Base-by-base conservation (phyloP, 2,113 vertebrate species). In the Grallaria varia region DNA sequence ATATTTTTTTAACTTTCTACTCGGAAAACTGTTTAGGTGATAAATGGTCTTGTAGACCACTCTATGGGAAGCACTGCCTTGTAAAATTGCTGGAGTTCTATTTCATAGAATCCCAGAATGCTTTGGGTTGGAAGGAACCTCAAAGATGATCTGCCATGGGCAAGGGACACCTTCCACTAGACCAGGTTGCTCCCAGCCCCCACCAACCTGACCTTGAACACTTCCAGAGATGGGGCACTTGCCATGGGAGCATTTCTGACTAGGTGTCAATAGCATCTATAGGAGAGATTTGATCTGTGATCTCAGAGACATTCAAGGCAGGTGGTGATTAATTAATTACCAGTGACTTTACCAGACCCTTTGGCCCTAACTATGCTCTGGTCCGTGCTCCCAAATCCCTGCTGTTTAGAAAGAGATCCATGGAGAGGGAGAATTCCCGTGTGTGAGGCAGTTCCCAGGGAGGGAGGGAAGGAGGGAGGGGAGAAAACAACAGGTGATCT, bases 401-500 rank as follows among this genome's bases (percentile, higher is more conserved):
- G 75, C 66, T 63, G 66, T 72, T 95, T 56, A 76, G 76, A 94
- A 83, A 74, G 64, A 91, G 80, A 91, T 90, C 77, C 85, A 47
- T 14, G 5, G 49, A 69, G 27, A 90, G 81, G 84, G 84, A 44
- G 22, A 84, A 39, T 69, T 96, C 91, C 91, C 93, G 10, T 21
- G 85, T 50, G 20, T 28, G 82, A 96, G 82, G 93, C 81, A 92
- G 87, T 75, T 96, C 86, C 94, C 96, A 84, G 85, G 91, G 89
- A 95, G 94, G 95, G 96, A 94, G 92, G 96, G 91, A 84, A 84
- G 91, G 89, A 95, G 94, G 95, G 96, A 94, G 92, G 96, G 91
- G 85, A 96, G 84, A 96, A 96, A 96, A 88, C 96, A 87, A 93
- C 53, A 95, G 95, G 86, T 96, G 93, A 84, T 97, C 97, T 98